Conservation (phyloP, 64 coral and sea anemone species). For the Montipora sp. region DNA sequence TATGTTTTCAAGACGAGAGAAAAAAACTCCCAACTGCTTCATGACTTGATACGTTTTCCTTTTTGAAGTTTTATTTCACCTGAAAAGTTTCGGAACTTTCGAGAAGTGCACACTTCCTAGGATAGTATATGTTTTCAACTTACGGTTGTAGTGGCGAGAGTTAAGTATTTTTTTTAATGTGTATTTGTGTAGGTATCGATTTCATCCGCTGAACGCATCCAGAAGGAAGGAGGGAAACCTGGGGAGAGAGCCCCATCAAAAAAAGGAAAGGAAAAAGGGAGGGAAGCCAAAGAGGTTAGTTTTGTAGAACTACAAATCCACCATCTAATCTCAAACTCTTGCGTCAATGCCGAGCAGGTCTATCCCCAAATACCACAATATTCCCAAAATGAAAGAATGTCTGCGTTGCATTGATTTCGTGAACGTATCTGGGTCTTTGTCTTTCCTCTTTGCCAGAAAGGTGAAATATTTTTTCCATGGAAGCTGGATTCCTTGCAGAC, state of each 20-base stretch:
- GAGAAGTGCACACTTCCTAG: too few relatives aligned
- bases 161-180: not conserved
- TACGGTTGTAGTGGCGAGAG: not conserved
- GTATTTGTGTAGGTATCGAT: constrained; percentile 75
- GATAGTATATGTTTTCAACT: too few relatives aligned
- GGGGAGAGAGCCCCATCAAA: constrained; percentile 82
- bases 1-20: too few relatives aligned
- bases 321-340: not conserved
- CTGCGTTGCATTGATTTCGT: not conserved
- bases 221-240: constrained; percentile 85
- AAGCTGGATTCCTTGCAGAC: not conserved
- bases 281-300: constrained; percentile 75
- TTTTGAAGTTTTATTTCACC: too few relatives aligned
- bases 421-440: not conserved
- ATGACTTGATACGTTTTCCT: too few relatives aligned
- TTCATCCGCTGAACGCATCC: constrained; percentile 77
- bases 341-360: not conserved
- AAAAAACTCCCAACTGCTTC: too few relatives aligned
- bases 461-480: not conserved
- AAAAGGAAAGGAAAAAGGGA: constrained; percentile 84
- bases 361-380: too few relatives aligned
- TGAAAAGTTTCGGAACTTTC: too few relatives aligned
- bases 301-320: too few relatives aligned
- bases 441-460: not conserved
- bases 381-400: too few relatives aligned